Percentiles rank a stretch among this genome's conserved stretches.
phyloP scores from a whole-genome alignment of 1,140 invertebrate species.

The Galleria mellonella region DNA sequence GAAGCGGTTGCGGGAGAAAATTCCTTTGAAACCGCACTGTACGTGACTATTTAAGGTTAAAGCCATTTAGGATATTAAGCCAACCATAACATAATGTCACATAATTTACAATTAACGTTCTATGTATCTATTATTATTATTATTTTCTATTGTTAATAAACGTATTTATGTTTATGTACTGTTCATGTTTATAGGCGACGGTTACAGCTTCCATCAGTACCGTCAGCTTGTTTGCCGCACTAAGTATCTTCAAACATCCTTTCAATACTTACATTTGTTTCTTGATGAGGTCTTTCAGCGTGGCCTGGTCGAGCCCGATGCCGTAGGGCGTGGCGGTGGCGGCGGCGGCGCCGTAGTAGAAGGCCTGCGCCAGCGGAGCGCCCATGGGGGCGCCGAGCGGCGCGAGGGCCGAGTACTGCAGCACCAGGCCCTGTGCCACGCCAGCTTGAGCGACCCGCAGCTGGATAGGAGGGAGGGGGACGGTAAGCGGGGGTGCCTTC shows the following conservation, averaged over 20 bases:
- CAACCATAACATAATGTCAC: too few relatives aligned
- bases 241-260: neutral
- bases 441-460: slow-evolving; percentile 44
- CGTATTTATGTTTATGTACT: too few relatives aligned
- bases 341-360: slow-evolving; percentile 52
- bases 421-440: slow-evolving; percentile 47
- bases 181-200: too few relatives aligned
- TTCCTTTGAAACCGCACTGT: too few relatives aligned
- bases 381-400: slow-evolving; percentile 29
- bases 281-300: slow-evolving; percentile 85
- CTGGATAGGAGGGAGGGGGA: slow-evolving; percentile 19
- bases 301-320: slow-evolving; percentile 70
- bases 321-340: slow-evolving; percentile 67
- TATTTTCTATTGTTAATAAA: too few relatives aligned
- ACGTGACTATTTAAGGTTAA: too few relatives aligned
- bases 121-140: too few relatives aligned
- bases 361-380: slow-evolving; percentile 50
- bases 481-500: neutral
- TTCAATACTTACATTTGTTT: slow-evolving; percentile 86
- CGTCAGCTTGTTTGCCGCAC: too few relatives aligned
- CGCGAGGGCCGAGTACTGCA: slow-evolving; percentile 31
- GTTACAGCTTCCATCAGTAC: too few relatives aligned
- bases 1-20: too few relatives aligned
- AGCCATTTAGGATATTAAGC: too few relatives aligned
- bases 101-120: too few relatives aligned